Conservation (phyloP, 2,888 invertebrate species). For the Epinotia bilunana region DNA sequence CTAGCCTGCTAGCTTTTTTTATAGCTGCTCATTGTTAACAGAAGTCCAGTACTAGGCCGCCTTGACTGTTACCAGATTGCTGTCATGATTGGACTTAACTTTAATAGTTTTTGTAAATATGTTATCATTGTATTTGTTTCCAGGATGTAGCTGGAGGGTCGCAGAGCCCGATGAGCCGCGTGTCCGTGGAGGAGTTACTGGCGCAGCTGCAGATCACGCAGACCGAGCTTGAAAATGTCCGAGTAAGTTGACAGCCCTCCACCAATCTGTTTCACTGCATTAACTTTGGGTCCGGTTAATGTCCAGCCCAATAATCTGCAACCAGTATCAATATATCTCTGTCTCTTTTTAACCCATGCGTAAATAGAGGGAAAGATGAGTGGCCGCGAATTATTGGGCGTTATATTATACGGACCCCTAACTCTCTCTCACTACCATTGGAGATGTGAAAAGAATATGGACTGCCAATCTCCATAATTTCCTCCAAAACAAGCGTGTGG, state of each 20-base stretch:
- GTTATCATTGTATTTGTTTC: constrained; percentile 45
- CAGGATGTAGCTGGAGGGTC: constrained; percentile 74
- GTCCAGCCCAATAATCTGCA: no score
- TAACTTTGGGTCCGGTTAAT: neutral
- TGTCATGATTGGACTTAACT: no score
- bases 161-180: constrained; percentile 86
- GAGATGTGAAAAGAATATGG: neutral
- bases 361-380: no score
- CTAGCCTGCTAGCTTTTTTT: no score
- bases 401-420: no score
- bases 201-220: constrained; percentile 93
- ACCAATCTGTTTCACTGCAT: constrained; percentile 21
- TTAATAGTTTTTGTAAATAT: neutral
- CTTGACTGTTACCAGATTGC: no score
- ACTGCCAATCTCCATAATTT: neutral
- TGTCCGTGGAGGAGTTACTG: constrained; percentile 92
- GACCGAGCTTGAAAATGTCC: constrained; percentile 93
- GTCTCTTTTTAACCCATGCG: no score
- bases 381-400: no score
- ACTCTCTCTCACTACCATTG: neutral
- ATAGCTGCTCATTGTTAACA: no score
- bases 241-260: constrained; percentile 84
- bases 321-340: no score
- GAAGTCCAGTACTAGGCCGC: no score
- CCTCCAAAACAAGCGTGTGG: neutral